Conservation (phyloP, 2,113 vertebrate genomes). For the Ceyx cyanopectus region DNA sequence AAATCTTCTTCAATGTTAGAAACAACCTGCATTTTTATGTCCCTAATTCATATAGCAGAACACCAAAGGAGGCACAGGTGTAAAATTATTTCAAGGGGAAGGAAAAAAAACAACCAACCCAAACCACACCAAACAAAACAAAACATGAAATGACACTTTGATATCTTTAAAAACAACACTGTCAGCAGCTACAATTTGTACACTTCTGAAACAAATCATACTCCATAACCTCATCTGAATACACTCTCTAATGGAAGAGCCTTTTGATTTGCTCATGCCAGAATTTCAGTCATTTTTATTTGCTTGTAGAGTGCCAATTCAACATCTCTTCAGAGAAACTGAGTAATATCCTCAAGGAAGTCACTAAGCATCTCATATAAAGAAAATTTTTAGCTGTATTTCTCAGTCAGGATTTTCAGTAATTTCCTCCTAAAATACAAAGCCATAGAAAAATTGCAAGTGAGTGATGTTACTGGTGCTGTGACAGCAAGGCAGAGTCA, state of each 20-base stretch:
- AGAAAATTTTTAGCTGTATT: not conserved
- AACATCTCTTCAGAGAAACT: not conserved
- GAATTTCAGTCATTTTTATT: not conserved
- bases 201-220: not conserved
- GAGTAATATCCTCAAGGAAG: not conserved
- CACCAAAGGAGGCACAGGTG: accelerated
- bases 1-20: not conserved
- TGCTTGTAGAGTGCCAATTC: not conserved
- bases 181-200: not conserved
- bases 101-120: not conserved
- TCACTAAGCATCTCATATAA: not conserved
- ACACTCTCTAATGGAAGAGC: not conserved
- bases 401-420: not conserved
- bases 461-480: not conserved
- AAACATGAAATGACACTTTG: too few relatives aligned
- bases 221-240: not conserved
- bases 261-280: not conserved
- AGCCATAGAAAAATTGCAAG: not conserved
- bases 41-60: not conserved
- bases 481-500: not conserved
- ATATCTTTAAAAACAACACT: not conserved
- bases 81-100: not conserved
- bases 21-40: not conserved
- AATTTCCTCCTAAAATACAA: not conserved
- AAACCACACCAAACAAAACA: not conserved